Conservation (phyloP, 2,797 vertebrate genomes). For the Enoplosus armatus region DNA sequence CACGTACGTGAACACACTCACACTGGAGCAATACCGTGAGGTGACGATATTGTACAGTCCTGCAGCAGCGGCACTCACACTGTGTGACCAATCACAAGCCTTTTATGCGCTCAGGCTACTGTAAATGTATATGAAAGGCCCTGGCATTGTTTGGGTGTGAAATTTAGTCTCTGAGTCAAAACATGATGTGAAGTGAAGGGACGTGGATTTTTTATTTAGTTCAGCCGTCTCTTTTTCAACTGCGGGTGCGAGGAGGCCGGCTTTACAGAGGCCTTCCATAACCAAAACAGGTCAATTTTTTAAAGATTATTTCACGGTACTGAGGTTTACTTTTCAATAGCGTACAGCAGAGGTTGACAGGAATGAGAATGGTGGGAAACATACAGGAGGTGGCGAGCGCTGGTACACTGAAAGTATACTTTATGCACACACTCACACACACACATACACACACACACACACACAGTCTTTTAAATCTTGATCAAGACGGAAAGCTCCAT, state of each 20-base stretch:
- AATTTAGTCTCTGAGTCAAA: slow-evolving; percentile 73
- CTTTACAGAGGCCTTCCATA: slow-evolving; percentile 63
- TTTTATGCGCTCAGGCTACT: slow-evolving; percentile 66
- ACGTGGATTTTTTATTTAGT: slow-evolving; percentile 62
- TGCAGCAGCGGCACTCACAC: slow-evolving; percentile 44
- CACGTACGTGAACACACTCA: neutral
- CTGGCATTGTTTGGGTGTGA: slow-evolving; percentile 72
- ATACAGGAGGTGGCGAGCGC: slow-evolving; percentile 28
- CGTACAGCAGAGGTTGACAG: slow-evolving; percentile 33
- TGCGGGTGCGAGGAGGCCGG: neutral
- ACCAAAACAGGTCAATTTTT: slow-evolving; percentile 75
- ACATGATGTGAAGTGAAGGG: slow-evolving; percentile 68
- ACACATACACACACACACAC: slow-evolving; percentile 19
- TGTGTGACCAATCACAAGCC: slow-evolving; percentile 72
- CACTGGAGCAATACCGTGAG: slow-evolving; percentile 37
- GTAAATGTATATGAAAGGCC: slow-evolving; percentile 72
- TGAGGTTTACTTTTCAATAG: slow-evolving; percentile 55
- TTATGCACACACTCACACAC: slow-evolving; percentile 18
- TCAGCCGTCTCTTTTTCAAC: slow-evolving; percentile 51
- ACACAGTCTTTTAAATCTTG: slow-evolving; percentile 61
- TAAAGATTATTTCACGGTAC: slow-evolving; percentile 64
- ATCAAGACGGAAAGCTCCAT: slow-evolving; percentile 69
- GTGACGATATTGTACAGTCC: slow-evolving; percentile 52
- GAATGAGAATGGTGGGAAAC: slow-evolving; percentile 35
- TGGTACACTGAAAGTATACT: slow-evolving; percentile 37